A percentile compares a stretch with the other conserved stretches of the same genome.
Evolutionary conservation across 2,888 invertebrate species (phyloP).

Genomic region (Hemicrepidius hirtus): DNA sequence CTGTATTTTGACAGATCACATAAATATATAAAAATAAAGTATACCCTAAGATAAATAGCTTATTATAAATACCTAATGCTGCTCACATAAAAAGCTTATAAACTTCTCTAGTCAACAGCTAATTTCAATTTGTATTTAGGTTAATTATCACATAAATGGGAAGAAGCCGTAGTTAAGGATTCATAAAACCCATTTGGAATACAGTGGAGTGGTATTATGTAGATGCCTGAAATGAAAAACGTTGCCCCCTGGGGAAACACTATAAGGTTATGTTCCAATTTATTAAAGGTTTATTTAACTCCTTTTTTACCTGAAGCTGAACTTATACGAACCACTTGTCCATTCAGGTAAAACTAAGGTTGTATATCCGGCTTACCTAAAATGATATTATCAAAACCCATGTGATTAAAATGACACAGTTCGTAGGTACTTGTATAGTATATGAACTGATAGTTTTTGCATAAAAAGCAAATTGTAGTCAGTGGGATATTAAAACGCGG

Average conservation of each 20-base stretch:
- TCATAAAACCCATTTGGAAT: slow-evolving; percentile 63
- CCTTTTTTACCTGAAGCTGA: slow-evolving; percentile 60
- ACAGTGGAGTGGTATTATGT: slow-evolving; percentile 63
- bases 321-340: slow-evolving; percentile 20
- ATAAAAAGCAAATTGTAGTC: no score
- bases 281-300: slow-evolving; percentile 63
- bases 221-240: slow-evolving; percentile 66
- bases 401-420: no score
- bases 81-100: slow-evolving; percentile 58
- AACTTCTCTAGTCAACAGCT: slow-evolving; percentile 62
- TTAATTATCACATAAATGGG: slow-evolving; percentile 67
- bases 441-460: no score
- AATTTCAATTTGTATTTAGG: slow-evolving; percentile 67
- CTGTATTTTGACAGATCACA: slow-evolving; percentile 51
- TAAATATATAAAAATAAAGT: slow-evolving; percentile 49
- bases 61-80: slow-evolving; percentile 49
- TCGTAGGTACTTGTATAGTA: no score
- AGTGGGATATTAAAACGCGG: no score
- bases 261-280: slow-evolving; percentile 62
- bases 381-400: slow-evolving; percentile 25
- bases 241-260: slow-evolving; percentile 62
- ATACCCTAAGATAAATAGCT: slow-evolving; percentile 50
- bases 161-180: slow-evolving; percentile 60
- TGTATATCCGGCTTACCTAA: slow-evolving; percentile 8
- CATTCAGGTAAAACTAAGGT: slow-evolving; percentile 29